phyloP scores from a whole-genome alignment of 2,113 vertebrate genomes.

The Gavialis gangeticus region DNA sequence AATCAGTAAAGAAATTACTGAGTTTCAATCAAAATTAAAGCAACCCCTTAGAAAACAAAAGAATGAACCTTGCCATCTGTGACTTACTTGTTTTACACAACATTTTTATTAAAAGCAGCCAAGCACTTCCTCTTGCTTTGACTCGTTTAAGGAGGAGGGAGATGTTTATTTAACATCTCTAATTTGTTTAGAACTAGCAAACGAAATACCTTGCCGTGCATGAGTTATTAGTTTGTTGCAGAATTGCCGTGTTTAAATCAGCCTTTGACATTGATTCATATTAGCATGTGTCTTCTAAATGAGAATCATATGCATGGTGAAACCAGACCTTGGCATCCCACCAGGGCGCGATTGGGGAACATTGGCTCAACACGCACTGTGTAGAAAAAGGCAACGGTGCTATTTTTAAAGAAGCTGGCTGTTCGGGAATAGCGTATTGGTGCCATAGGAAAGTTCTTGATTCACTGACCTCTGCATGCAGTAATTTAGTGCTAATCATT shows the following conservation, averaged over 20 bases:
- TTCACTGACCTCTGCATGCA: neutral
- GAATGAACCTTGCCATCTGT: conserved; percentile 75
- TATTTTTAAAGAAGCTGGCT: neutral
- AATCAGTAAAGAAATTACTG: neutral
- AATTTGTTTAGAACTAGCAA: conserved; percentile 58
- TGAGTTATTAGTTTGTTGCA: conserved; percentile 17
- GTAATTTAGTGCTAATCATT: neutral
- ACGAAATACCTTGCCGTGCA: neutral
- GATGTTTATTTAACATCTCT: conserved; percentile 65
- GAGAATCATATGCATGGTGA: conserved; percentile 48
- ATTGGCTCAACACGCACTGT: neutral
- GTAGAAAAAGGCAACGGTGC: accelerated
- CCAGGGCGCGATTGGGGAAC: neutral
- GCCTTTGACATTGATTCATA: conserved; percentile 32
- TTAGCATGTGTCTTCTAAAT: conserved; percentile 40
- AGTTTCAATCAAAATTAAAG: conserved; percentile 44
- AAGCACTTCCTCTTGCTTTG: conserved; percentile 39
- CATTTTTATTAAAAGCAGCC: conserved; percentile 80
- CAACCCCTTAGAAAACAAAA: conserved; percentile 52
- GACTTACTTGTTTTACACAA: conserved; percentile 62
- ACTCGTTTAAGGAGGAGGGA: neutral
- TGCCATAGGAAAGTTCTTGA: neutral
- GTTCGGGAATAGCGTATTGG: neutral
- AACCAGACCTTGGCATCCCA: conserved; percentile 26
- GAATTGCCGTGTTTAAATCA: conserved; percentile 4